phyloP scores from a whole-genome alignment of 23 tunicate genomes.

The Styela clava region DNA sequence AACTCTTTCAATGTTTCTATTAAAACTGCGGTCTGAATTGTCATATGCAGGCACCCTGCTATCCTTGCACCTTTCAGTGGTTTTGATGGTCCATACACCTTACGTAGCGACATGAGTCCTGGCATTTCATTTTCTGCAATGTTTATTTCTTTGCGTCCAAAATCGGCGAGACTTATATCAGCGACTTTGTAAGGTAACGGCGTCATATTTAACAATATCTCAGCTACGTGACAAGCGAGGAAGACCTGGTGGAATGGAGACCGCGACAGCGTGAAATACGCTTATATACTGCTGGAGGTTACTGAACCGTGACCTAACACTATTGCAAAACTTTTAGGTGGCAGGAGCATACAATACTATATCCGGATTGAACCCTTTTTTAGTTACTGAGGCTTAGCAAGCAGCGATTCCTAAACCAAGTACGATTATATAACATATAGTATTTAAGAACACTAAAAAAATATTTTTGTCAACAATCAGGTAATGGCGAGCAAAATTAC shows the following conservation, averaged over 20 bases:
- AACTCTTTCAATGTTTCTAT: conserved; percentile 91
- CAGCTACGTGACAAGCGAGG: too few species aligned
- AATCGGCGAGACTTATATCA: conserved; percentile 94
- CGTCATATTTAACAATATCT: too few species aligned
- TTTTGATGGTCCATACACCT: conserved; percentile 65
- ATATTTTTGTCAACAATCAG: too few species aligned
- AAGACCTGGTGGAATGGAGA: too few species aligned
- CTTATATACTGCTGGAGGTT: background rate
- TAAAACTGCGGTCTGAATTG: conserved; percentile 96
- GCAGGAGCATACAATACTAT: too few species aligned
- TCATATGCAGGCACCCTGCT: conserved; percentile 99
- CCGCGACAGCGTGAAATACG: background rate
- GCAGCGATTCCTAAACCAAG: too few species aligned
- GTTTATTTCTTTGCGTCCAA: conserved; percentile 89
- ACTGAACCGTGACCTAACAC: background rate
- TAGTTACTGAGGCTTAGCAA: too few species aligned
- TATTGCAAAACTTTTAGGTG: background rate
- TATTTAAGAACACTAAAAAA: too few species aligned
- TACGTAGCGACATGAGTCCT: conserved; percentile 89
- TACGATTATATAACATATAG: too few species aligned
- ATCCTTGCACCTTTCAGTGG: conserved; percentile 94
- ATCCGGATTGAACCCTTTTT: too few species aligned
- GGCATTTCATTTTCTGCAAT: conserved; percentile 99
- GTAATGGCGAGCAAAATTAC: too few species aligned
- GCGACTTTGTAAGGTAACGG: conserved; percentile 49